These are phyloP conservation scores for Anser brachyrhynchus DNA, from an alignment of 2,113 vertebrate species.

Conservation along the genomic window DNA sequence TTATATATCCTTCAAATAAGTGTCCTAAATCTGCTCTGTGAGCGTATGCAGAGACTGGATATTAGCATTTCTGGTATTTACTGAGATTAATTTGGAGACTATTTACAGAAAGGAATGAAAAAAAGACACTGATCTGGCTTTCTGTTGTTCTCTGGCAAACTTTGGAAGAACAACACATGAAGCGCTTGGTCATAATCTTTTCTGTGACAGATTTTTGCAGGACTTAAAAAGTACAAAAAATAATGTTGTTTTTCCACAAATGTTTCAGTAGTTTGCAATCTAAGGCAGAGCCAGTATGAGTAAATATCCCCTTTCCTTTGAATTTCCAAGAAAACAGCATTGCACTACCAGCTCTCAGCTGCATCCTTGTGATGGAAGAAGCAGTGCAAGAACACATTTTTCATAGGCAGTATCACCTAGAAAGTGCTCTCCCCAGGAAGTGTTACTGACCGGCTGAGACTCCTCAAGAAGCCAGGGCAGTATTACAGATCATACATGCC, in stretches of 20 bases:
- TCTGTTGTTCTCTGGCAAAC: neutral
- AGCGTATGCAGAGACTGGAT: neutral
- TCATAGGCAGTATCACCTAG: neutral
- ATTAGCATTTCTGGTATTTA: slow-evolving; percentile 25
- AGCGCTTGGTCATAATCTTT: neutral
- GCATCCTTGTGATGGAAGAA: neutral
- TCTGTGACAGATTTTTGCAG: neutral
- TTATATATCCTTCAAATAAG: neutral
- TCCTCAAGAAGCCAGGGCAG: neutral
- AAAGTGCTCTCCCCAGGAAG: neutral
- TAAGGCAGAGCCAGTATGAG: neutral
- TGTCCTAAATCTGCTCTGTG: slow-evolving; percentile 21
- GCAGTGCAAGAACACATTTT: neutral
- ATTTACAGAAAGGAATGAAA: neutral
- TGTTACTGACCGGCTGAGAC: neutral
- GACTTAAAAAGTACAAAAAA: neutral
- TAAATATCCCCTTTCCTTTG: neutral
- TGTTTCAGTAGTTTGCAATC: neutral
- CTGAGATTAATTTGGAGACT: neutral
- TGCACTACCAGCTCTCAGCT: slow-evolving; percentile 5
- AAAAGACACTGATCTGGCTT: neutral
- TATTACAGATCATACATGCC: neutral
- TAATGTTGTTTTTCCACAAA: neutral
- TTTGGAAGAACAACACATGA: neutral
- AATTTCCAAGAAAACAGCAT: slow-evolving; percentile 8